Evolutionary conservation across 2,888 invertebrate species (phyloP), one percentile per base, ranked within the genome.

Genomic region (Drosophila parthenogenetica): DNA sequence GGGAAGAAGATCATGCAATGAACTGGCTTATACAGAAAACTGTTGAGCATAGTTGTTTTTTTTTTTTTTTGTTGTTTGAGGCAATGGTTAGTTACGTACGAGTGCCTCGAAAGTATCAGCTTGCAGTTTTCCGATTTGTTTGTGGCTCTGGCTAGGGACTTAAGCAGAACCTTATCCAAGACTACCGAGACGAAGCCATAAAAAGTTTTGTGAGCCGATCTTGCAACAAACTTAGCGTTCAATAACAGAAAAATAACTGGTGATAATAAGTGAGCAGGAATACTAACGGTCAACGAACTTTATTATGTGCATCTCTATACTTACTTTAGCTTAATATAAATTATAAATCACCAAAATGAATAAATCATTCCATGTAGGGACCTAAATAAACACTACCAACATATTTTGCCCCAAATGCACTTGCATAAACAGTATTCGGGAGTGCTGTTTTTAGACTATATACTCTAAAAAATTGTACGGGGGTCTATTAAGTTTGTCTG

Each of bases 101-200:
- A 76, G 63, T 78, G 67, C 78, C 63, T 62, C 48, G 4, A 40
- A 58, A 62, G 65, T 83, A 80, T 81, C 83, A 80, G 46, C 74
- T 83, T 80, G 50, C 86, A 77, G 60, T 67, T 69, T 72, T 73
- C 68, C 80, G 74, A 70, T 71, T 77, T 80, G 59, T 62, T 70
- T 62, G 61, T 16, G 53, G 62, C 57, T 68, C 68, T 14, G 14
- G 17, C 48, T 66, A 55, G 25, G 53, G 48, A 25, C 50, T 62
- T 49, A 49, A 40, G 48, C 40, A 71, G 43, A 63, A 49, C 55
- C 66, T 60, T 45, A 70, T 49, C 60, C 59, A 72, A 64, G 71
- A 60, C 49, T 67, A 61, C 50, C 25, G 46, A 45, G 32, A 48
- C 5, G 83, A 86, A 77, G 83, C 83, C 81, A 14, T 74, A 72